Conservation (phyloP, 2,113 vertebrate species). For the Corydoras maculifer region DNA sequence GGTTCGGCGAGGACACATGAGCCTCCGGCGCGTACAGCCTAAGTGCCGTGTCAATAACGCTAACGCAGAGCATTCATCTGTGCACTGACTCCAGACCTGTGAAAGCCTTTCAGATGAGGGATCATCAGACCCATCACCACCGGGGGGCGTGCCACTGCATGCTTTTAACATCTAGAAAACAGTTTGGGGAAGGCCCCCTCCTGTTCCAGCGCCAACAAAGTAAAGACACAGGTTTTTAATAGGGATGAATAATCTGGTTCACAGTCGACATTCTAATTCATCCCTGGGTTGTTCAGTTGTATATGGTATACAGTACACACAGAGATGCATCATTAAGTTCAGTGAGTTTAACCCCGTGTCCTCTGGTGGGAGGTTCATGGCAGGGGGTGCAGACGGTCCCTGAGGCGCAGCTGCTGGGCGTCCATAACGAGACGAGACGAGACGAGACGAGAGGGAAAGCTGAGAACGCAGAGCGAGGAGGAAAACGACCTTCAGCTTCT, state of each 20-base stretch:
- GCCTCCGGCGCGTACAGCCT: slow-evolving; percentile 56
- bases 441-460: slow-evolving; percentile 38
- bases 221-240: too few relatives aligned
- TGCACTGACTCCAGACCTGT: slow-evolving; percentile 31
- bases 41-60: slow-evolving; percentile 67
- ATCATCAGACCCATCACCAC: too few relatives aligned
- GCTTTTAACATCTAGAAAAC: too few relatives aligned
- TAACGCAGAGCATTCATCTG: slow-evolving; percentile 56
- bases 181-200: too few relatives aligned
- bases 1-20: slow-evolving; percentile 29
- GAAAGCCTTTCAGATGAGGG: too few relatives aligned
- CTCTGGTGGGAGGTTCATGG: background rate
- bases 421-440: slow-evolving; percentile 57
- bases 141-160: too few relatives aligned
- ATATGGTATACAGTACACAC: background rate
- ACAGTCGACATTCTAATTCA: too few relatives aligned
- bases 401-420: slow-evolving; percentile 55
- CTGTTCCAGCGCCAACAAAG: too few relatives aligned
- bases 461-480: background rate
- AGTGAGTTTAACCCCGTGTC: background rate
- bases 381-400: background rate
- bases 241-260: too few relatives aligned
- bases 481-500: slow-evolving; percentile 32
- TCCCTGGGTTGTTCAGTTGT: too few relatives aligned
- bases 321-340: background rate